Conservation (phyloP, 2,797 vertebrate genomes). For the Hafferia zeledoni region DNA sequence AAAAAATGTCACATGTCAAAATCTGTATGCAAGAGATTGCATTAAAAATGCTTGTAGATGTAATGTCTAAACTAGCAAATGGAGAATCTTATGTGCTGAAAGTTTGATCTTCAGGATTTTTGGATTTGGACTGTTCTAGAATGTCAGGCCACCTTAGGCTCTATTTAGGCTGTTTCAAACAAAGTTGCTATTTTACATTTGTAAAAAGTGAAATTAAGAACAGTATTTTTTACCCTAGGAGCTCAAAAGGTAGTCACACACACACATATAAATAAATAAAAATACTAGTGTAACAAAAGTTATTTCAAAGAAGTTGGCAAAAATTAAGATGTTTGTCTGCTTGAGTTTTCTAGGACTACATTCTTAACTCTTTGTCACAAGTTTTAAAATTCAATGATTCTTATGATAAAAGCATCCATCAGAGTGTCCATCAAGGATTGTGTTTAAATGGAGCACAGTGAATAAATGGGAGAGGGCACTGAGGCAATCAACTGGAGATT, state of each 20-base stretch:
- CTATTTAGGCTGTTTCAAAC: not conserved
- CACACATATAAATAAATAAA: not conserved
- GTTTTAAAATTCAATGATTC: not conserved
- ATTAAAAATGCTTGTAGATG: not conserved
- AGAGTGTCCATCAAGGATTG: not conserved
- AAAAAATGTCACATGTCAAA: not conserved
- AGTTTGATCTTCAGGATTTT: not conserved
- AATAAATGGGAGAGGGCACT: not conserved
- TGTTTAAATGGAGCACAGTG: not conserved
- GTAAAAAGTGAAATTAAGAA: not conserved
- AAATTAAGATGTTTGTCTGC: not conserved
- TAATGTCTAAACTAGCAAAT: not conserved
- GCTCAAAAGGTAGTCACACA: not conserved
- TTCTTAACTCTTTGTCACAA: not conserved
- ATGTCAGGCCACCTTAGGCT: not conserved
- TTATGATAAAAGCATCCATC: not conserved
- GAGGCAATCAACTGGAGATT: not conserved
- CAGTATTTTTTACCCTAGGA: not conserved
- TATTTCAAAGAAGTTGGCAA: not conserved
- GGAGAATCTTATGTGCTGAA: not conserved
- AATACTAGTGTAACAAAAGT: accelerated
- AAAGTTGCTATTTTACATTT: not conserved
- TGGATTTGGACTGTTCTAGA: not conserved
- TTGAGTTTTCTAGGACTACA: not conserved
- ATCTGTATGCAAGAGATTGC: not conserved